phyloP scores from a whole-genome alignment of 2,113 vertebrate genomes.

The Daphoenositta chrysoptera region DNA sequence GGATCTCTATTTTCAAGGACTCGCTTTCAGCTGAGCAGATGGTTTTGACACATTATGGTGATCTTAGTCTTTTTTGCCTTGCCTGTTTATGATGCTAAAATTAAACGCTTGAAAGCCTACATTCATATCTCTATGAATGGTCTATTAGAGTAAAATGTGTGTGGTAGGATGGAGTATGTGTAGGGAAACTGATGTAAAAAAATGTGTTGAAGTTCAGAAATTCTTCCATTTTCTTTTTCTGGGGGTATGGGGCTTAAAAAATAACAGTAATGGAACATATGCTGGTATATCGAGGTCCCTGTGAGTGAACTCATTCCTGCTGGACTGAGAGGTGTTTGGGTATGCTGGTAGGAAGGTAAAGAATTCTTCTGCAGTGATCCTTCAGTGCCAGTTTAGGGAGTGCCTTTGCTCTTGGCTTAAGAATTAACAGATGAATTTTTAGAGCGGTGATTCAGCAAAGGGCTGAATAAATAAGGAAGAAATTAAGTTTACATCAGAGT shows the following conservation, averaged over 20 bases:
- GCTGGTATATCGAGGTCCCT: not conserved
- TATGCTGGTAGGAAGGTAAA: not conserved
- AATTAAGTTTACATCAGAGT: not conserved
- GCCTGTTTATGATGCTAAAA: not conserved
- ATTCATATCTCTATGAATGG: not conserved
- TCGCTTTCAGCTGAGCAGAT: not conserved
- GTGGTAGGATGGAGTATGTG: not conserved
- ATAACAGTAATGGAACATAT: not conserved
- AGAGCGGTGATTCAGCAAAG: constrained; percentile 34
- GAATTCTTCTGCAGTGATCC: not conserved
- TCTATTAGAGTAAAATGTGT: not conserved
- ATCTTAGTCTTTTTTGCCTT: not conserved
- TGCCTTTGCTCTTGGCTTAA: constrained; percentile 41
- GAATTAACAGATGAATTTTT: constrained; percentile 38
- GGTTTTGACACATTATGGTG: not conserved
- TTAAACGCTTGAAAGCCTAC: not conserved
- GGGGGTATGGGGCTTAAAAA: not conserved
- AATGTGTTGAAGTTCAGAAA: not conserved
- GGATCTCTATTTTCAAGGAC: not conserved
- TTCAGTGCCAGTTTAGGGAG: constrained; percentile 12
- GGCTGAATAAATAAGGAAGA: constrained; percentile 27
- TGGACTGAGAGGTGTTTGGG: not conserved
- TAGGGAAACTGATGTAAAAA: not conserved
- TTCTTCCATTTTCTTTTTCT: not conserved
- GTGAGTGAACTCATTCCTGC: not conserved